Percentiles rank a stretch among this genome's conserved stretches.
phyloP scores from a whole-genome alignment of 2,797 vertebrate species.

The Cyclopterus lumpus region DNA sequence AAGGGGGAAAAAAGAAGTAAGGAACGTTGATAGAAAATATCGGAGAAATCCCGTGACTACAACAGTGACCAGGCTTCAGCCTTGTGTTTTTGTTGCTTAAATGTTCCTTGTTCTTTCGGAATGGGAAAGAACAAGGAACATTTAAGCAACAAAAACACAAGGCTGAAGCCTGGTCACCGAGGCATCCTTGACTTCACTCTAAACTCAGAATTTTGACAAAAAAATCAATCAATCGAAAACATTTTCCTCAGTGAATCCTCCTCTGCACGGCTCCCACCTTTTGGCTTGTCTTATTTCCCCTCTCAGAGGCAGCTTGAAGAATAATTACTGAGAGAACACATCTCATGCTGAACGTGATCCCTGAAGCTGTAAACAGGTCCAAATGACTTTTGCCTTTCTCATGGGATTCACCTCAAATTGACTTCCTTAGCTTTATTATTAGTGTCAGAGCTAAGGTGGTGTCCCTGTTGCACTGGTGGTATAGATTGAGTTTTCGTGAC shows the following conservation, averaged over 20 bases:
- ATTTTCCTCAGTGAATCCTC: background rate
- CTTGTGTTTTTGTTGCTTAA: constrained; percentile 4
- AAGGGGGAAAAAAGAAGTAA: background rate
- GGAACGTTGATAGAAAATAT: background rate
- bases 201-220: constrained; percentile 6
- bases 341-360: constrained; percentile 31
- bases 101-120: background rate
- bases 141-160: constrained; percentile 9
- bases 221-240: constrained; percentile 3
- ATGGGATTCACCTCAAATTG: constrained; percentile 37
- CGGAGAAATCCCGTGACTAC: background rate
- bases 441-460: constrained; percentile 11
- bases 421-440: constrained; percentile 44
- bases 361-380: constrained; percentile 48
- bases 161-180: background rate
- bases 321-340: constrained; percentile 45
- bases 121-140: background rate
- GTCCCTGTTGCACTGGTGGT: constrained; percentile 12
- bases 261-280: background rate
- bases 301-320: constrained; percentile 27
- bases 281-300: constrained; percentile 21
- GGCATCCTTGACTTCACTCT: background rate
- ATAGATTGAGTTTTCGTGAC: constrained; percentile 27
- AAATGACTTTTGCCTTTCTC: constrained; percentile 40
- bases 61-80: background rate